A percentile compares a stretch with the other conserved stretches of the same genome.
Evolutionary conservation across 1,140 invertebrate genomes (phyloP).

Genomic region (Catajapyx aquilonaris): DNA sequence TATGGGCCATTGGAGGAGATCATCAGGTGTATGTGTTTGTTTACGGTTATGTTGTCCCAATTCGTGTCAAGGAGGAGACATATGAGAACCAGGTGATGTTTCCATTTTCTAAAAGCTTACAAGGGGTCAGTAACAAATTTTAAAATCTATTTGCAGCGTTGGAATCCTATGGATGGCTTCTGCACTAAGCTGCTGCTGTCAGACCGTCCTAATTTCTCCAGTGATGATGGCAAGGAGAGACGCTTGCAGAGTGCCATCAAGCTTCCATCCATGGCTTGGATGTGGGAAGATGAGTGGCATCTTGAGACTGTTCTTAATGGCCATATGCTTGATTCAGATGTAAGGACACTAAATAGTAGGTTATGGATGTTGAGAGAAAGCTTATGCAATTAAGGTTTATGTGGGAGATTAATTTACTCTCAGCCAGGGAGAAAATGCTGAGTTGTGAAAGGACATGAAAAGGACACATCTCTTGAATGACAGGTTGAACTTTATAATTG

Average conservation of each 20-base stretch:
- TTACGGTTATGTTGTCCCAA: conserved; percentile 68
- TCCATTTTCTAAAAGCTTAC: neutral
- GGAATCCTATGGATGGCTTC: conserved; percentile 78
- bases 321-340: conserved; percentile 66
- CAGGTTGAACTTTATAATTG: too few relatives aligned
- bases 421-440: too few relatives aligned
- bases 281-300: conserved; percentile 85
- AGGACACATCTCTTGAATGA: too few relatives aligned
- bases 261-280: conserved; percentile 76
- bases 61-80: conserved; percentile 67
- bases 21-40: conserved; percentile 79
- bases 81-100: conserved; percentile 66
- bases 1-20: conserved; percentile 82
- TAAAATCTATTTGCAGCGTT: conserved; percentile 48
- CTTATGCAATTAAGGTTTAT: too few relatives aligned
- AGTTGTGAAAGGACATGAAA: too few relatives aligned
- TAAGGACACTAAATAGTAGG: too few relatives aligned
- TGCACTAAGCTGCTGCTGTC: conserved; percentile 57
- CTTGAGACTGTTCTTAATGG: conserved; percentile 70
- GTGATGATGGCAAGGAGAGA: conserved; percentile 53
- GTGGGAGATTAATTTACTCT: too few relatives aligned
- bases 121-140: conserved; percentile 5
- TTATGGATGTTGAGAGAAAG: too few relatives aligned
- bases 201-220: conserved; percentile 65
- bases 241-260: conserved; percentile 55